Evolutionary conservation across 2,797 vertebrate species (phyloP).

Genomic region (Tarsius wallacei): DNA sequence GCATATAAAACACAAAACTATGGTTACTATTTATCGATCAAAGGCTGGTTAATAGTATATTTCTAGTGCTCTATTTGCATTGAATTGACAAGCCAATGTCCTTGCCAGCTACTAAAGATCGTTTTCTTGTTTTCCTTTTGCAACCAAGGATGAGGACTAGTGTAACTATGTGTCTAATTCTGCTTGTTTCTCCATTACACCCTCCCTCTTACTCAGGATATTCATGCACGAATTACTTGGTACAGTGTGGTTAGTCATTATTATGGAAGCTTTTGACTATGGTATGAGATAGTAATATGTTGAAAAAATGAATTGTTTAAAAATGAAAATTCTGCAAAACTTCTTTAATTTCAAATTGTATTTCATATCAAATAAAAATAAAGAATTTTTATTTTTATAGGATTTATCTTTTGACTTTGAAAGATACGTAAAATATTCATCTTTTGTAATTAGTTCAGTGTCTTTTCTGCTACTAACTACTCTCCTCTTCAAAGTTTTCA

Average conservation of each 20-base stretch:
- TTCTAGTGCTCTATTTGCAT: slow-evolving; percentile 35
- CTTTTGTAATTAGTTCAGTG: not conserved
- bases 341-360: not conserved
- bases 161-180: not conserved
- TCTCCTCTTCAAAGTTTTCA: not conserved
- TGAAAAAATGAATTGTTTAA: not conserved
- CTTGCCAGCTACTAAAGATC: slow-evolving; percentile 37
- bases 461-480: not conserved
- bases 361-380: no score
- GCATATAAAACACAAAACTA: slow-evolving; percentile 17
- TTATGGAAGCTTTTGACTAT: not conserved
- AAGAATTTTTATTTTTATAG: not conserved
- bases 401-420: not conserved
- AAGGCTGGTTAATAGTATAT: not conserved
- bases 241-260: not conserved
- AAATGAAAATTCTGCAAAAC: not conserved
- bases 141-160: rapidly evolving
- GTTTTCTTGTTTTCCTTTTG: not conserved
- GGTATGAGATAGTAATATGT: not conserved
- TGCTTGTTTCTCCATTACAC: rapidly evolving
- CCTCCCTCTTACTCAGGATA: rapidly evolving
- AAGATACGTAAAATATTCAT: not conserved
- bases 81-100: not conserved
- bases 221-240: rapidly evolving
- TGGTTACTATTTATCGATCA: slow-evolving; percentile 78